Evolutionary conservation across 2,797 vertebrate genomes (phyloP).

Genomic region (Acanthis flammea): DNA sequence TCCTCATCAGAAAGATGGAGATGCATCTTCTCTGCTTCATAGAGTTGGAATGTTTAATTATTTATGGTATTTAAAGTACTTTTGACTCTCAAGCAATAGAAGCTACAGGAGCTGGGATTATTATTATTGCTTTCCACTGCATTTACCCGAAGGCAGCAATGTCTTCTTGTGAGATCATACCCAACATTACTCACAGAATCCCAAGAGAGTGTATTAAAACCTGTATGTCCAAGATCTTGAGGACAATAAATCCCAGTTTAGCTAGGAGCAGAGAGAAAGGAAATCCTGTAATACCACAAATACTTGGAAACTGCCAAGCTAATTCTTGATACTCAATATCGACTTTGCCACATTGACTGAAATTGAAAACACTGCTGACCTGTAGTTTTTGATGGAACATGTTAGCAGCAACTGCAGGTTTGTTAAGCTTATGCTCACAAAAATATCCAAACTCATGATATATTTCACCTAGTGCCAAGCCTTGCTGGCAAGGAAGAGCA

Average conservation of each 20-base stretch:
- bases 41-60: constrained; percentile 42
- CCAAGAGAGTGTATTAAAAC: constrained; percentile 33
- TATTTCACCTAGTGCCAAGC: not conserved
- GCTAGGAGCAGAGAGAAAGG: not conserved
- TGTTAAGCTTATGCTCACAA: not conserved
- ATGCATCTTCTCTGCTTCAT: not conserved
- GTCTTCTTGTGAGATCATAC: constrained; percentile 34
- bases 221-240: constrained; percentile 34
- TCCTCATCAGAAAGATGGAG: not conserved
- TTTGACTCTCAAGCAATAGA: constrained; percentile 17
- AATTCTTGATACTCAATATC: not conserved
- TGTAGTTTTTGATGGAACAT: not conserved
- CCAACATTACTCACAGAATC: constrained; percentile 38
- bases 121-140: constrained; percentile 27
- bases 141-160: constrained; percentile 17
- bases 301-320: not conserved
- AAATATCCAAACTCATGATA: not conserved
- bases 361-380: constrained; percentile 6
- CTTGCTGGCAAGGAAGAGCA: not conserved
- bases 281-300: constrained; percentile 33
- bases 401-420: not conserved
- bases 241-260: constrained; percentile 48
- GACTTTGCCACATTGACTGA: not conserved
- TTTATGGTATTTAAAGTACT: constrained; percentile 56
- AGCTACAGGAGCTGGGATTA: constrained; percentile 11